Conservation (phyloP, 2,797 vertebrate genomes). For the Okamejei kenojei region DNA sequence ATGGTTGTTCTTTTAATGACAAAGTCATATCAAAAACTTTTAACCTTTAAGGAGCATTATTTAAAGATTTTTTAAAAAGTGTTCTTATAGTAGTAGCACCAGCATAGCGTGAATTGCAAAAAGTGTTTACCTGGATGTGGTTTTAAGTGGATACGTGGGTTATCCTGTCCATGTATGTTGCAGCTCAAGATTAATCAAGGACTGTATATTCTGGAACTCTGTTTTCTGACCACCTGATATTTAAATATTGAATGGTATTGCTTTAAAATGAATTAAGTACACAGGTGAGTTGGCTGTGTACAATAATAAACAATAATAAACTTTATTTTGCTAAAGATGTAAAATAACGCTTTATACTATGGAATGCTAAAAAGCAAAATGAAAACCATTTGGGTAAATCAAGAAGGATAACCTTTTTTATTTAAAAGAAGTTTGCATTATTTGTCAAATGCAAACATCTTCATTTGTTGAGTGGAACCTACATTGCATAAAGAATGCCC, state of each 20-base stretch:
- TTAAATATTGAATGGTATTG: background rate
- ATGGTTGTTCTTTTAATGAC: background rate
- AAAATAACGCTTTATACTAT: slow-evolving; percentile 13
- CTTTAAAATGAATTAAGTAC: background rate
- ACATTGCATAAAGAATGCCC: background rate
- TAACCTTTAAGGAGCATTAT: background rate
- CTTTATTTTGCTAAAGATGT: background rate
- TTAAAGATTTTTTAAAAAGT: background rate
- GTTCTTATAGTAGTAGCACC: background rate
- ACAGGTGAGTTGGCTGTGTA: background rate
- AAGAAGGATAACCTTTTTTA: background rate
- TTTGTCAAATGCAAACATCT: background rate
- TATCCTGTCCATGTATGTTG: background rate
- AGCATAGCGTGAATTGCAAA: background rate
- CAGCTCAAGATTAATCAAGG: background rate
- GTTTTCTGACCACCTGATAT: slow-evolving; percentile 1
- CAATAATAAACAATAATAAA: background rate
- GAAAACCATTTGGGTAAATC: slow-evolving; percentile 20
- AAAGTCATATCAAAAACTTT: background rate
- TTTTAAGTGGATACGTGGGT: background rate
- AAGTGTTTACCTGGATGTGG: background rate
- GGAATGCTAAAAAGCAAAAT: background rate
- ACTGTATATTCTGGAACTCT: background rate
- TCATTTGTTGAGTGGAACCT: background rate
- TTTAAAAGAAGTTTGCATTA: background rate